Evolutionary conservation across 2,113 vertebrate species (phyloP).

Genomic region (Copsychus sechellarum): DNA sequence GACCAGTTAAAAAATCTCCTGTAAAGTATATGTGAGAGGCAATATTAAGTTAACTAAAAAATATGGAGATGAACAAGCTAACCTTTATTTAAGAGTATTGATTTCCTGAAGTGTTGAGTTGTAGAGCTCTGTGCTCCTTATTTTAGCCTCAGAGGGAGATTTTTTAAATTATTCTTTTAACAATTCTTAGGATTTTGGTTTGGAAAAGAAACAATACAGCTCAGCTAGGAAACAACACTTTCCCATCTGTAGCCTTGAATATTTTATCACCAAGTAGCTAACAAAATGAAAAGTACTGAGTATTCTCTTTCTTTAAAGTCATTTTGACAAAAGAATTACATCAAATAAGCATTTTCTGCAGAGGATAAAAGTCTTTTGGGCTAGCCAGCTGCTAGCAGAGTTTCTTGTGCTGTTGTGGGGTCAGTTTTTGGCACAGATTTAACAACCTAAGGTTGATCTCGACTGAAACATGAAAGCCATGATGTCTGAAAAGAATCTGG

Average conservation of each 20-base stretch:
- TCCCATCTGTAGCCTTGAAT: neutral
- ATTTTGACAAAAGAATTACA: neutral
- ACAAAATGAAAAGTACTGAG: neutral
- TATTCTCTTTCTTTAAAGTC: neutral
- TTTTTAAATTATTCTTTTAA: neutral
- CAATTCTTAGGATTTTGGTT: neutral
- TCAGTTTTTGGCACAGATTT: neutral
- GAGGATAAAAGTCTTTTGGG: neutral
- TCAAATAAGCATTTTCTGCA: neutral
- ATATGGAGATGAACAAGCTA: neutral
- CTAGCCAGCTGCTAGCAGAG: neutral
- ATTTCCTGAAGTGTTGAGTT: neutral
- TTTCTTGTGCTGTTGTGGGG: neutral
- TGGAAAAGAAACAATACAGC: neutral
- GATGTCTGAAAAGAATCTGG: neutral
- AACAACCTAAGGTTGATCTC: neutral
- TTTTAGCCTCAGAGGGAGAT: neutral
- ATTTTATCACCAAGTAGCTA: neutral
- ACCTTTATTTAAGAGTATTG: neutral
- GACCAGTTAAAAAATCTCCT: conserved; percentile 21
- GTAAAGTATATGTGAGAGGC: neutral
- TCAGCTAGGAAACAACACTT: neutral
- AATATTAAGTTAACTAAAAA: neutral
- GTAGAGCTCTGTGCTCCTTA: neutral
- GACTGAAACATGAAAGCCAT: neutral